A percentile compares a stretch with the other conserved stretches of the same genome.
Conservation (phyloP, 2,797 vertebrate species). For the Syngnathus acus region DNA sequence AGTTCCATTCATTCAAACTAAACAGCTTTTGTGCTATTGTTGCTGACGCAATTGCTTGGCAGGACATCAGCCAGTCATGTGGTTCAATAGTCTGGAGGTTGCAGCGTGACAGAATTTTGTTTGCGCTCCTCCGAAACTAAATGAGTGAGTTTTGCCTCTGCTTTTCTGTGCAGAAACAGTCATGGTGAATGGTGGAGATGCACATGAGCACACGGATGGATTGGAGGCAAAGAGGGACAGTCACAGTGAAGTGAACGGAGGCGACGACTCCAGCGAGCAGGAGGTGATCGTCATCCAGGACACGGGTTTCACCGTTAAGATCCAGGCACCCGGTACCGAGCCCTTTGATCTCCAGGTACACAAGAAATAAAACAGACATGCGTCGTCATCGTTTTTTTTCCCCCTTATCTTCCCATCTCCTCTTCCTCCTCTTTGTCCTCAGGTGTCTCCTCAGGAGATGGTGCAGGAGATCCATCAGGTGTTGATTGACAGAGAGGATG, state of each 20-base stretch:
- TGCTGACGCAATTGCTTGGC: conserved; percentile 9
- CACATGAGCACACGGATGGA: conserved; percentile 71
- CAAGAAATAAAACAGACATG: not conserved
- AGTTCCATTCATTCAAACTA: not conserved
- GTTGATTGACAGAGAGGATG: conserved; percentile 95
- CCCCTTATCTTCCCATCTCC: not conserved
- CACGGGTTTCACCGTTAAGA: conserved; percentile 95
- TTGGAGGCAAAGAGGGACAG: conserved; percentile 74
- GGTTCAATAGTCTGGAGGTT: conserved; percentile 3
- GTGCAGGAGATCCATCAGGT: conserved; percentile 99
- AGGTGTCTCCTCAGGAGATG: conserved; percentile 99
- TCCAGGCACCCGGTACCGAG: conserved; percentile 90
- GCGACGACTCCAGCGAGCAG: conserved; percentile 87
- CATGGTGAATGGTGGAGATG: conserved; percentile 84
- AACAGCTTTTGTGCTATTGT: conserved; percentile 19
- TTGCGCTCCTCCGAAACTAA: not conserved
- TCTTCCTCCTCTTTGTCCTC: conserved; percentile 2
- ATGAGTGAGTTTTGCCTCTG: not conserved
- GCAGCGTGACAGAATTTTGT: conserved; percentile 3
- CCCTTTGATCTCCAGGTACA: conserved; percentile 91
- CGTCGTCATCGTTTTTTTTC: not conserved
- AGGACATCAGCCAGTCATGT: not conserved
- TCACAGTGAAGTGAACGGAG: conserved; percentile 68
- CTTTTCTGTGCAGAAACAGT: conserved; percentile 60
- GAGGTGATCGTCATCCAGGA: conserved; percentile 99